phyloP scores from a whole-genome alignment of 2,113 vertebrate species.

The Apeltes quadracus region DNA sequence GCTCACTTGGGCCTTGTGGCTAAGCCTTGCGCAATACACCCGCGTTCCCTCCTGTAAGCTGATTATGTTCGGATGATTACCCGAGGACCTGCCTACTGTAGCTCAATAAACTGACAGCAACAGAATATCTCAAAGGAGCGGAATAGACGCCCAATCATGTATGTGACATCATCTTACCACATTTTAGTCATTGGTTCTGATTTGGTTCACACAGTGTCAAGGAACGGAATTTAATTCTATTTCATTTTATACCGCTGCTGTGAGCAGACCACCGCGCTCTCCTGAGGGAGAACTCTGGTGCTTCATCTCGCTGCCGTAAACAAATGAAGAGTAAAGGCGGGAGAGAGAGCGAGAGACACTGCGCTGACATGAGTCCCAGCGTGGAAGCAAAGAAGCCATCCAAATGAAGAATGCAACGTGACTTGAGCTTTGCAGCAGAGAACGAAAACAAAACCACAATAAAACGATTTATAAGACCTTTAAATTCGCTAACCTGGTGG shows the following conservation, averaged over 20 bases:
- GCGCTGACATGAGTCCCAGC: constrained; percentile 40
- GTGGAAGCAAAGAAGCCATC: constrained; percentile 22
- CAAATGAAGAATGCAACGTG: constrained; percentile 38
- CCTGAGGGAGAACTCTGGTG: constrained; percentile 31
- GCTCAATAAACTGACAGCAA: too few species aligned
- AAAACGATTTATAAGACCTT: background rate
- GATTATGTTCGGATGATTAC: constrained; percentile 52
- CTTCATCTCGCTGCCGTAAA: constrained; percentile 39
- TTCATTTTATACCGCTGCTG: constrained; percentile 33
- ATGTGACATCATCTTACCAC: background rate
- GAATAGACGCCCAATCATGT: background rate
- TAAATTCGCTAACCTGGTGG: background rate
- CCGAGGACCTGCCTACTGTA: constrained; percentile 6
- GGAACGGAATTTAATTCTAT: constrained; percentile 8
- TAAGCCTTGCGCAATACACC: constrained; percentile 33
- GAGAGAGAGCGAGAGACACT: constrained; percentile 37
- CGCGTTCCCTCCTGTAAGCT: constrained; percentile 41
- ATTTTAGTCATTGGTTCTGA: background rate
- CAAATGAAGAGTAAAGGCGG: constrained; percentile 39
- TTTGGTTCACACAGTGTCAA: constrained; percentile 33
- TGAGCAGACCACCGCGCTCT: constrained; percentile 36
- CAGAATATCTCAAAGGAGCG: background rate
- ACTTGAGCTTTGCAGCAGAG: constrained; percentile 3
- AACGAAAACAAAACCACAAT: constrained; percentile 14
- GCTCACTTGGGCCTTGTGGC: constrained; percentile 45